These are phyloP conservation scores for Microcebus ravelobensis DNA, from an alignment of 2,113 vertebrate species.

Conservation along the genomic window DNA sequence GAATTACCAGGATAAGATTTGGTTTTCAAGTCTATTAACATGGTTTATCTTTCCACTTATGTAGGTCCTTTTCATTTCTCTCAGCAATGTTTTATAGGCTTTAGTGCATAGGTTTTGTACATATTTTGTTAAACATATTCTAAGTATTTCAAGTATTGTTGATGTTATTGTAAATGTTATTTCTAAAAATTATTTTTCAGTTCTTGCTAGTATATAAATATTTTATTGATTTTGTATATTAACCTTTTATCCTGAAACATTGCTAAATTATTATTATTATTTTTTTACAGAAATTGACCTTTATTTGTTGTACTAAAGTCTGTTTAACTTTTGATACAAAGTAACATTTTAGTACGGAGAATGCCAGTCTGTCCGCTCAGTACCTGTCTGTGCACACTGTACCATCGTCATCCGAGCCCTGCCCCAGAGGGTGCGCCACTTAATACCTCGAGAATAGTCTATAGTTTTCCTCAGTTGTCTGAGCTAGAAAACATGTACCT, in stretches of 20 bases:
- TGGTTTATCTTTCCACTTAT: not conserved
- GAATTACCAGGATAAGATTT: not conserved
- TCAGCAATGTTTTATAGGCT: not conserved
- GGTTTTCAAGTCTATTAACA: not conserved
- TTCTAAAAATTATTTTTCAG: not conserved
- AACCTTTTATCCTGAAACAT: not conserved
- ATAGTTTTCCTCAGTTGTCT: slow-evolving; percentile 76
- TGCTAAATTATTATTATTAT: not conserved
- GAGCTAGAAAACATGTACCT: slow-evolving; percentile 83
- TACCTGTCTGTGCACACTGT: slow-evolving; percentile 88
- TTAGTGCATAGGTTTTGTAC: not conserved
- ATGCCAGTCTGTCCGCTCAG: slow-evolving; percentile 89
- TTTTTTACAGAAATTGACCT: slow-evolving; percentile 95
- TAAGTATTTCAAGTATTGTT: not conserved
- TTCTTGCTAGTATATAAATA: not conserved
- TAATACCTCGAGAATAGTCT: slow-evolving; percentile 80
- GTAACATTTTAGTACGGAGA: slow-evolving; percentile 91
- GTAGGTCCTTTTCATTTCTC: not conserved
- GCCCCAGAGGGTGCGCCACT: slow-evolving; percentile 56
- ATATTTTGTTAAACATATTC: not conserved
- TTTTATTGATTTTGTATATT: not conserved
- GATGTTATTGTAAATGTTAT: not conserved
- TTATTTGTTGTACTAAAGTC: slow-evolving; percentile 94
- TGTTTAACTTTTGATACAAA: slow-evolving; percentile 92
- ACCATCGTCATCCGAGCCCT: slow-evolving; percentile 75